Evolutionary conservation across 2,797 vertebrate genomes (phyloP), one percentile per base, ranked within the genome.

Genomic region (Dermochelys coriacea): DNA sequence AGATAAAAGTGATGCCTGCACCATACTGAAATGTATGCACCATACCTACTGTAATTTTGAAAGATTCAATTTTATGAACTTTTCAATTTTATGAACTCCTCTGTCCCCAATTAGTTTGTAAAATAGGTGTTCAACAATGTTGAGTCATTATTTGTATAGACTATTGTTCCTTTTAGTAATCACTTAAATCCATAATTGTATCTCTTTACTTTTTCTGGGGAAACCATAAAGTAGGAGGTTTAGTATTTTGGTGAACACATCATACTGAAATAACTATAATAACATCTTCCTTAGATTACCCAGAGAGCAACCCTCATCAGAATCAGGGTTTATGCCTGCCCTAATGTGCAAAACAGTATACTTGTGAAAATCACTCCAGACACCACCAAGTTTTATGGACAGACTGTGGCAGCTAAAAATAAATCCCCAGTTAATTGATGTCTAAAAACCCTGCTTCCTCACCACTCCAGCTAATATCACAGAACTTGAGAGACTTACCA

Each of bases 181-280:
- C 5, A 41, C 89, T 91, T 95, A 93, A 97, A 88, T 95, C 29
- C 2, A 0, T 93, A 94, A 95, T 95, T 94, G 90, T 52, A 85
- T 91, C 75, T 94, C 50, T 80, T 52, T 80, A 54, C 51, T 80
- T 37, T 64, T 18, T 61, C 74, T 88, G 84, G 78, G 80, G 57
- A 92, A 93, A 87, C 86, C 64, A 74, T 55, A 86, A 95, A 84
- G 27, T 52, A 7, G 85, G 31, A 37, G 52, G 57, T 51, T 82
- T 84, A 51, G 6, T 86, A 34, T 84, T 80, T 80, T 68, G n/a
- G 18, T 55, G 47, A 88, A 47, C 45, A 61, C 10, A 57, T n/a
- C 90, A 80, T 19, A 19, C 61, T 57, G 55, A 57, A 57, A 57
- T 29, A 57, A 57, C 16, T n/a, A 19, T 64, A n/a, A 64, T 7